Conservation (phyloP, 2,113 vertebrate species). For the Uropsilus gracilis region DNA sequence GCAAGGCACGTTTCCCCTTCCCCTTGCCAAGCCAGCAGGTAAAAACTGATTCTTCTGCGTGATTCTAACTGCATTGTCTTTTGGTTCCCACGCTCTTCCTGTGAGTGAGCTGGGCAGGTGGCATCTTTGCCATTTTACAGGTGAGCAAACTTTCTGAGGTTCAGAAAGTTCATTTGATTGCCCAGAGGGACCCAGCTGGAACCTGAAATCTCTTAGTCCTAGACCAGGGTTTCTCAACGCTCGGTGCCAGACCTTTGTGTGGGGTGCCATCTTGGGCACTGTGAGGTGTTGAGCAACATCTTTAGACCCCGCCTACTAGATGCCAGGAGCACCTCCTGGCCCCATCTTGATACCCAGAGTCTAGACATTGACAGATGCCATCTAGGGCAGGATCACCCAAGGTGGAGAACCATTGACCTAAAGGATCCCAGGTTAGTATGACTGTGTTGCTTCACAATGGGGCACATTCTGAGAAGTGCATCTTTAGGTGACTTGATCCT, state of each 20-base stretch:
- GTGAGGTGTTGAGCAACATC: too few species aligned
- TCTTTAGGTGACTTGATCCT: too few species aligned
- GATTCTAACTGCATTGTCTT: neutral
- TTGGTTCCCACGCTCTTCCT: neutral
- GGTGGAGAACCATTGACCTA: neutral
- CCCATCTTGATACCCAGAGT: neutral
- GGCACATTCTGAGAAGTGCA: too few species aligned
- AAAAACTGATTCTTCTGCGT: neutral
- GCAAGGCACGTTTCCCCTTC: too few species aligned
- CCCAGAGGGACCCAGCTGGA: neutral
- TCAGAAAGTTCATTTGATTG: neutral
- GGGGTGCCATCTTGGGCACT: neutral
- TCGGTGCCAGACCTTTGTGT: accelerated
- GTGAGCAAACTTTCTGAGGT: neutral
- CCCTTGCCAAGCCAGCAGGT: neutral
- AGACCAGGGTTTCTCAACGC: neutral
- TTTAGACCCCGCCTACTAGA: neutral
- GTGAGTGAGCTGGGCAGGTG: neutral
- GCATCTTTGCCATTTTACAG: neutral
- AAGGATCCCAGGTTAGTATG: neutral
- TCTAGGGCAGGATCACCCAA: neutral
- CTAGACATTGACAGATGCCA: neutral
- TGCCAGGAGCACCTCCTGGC: neutral
- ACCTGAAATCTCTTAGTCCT: too few species aligned
- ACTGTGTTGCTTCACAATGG: too few species aligned